These are phyloP conservation scores for Heliconius melpomene DNA, from an alignment of 1,140 invertebrate species.

Conservation along the genomic window DNA sequence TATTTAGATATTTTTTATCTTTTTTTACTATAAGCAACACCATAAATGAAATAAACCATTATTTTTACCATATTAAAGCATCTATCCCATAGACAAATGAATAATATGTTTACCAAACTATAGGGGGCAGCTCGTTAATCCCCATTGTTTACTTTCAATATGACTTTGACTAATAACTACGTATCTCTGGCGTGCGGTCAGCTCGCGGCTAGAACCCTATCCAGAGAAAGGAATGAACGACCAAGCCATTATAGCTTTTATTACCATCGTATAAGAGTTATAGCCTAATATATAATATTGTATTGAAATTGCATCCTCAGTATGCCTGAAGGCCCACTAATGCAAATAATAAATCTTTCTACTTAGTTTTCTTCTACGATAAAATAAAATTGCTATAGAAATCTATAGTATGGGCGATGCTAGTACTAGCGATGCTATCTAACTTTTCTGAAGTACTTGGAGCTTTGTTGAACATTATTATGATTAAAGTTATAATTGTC, in stretches of 20 bases:
- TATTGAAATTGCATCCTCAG: constrained; percentile 38
- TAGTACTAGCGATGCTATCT: background rate
- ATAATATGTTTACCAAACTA: constrained; percentile 36
- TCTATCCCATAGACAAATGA: constrained; percentile 32
- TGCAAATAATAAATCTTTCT: constrained; percentile 34
- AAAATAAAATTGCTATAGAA: background rate
- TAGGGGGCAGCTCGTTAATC: constrained; percentile 38
- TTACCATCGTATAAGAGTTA: background rate
- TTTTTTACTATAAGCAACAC: too few species aligned
- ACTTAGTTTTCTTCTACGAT: constrained; percentile 7
- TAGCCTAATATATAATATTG: constrained; percentile 15
- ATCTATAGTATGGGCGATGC: background rate
- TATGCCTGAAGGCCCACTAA: constrained; percentile 31
- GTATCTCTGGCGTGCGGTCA: constrained; percentile 46
- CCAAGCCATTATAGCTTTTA: constrained; percentile 26
- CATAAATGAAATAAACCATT: background rate
- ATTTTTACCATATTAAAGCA: background rate
- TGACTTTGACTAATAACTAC: constrained; percentile 52
- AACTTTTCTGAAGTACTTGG: background rate
- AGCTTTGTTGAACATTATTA: background rate
- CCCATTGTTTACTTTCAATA: constrained; percentile 49
- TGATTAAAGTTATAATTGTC: background rate
- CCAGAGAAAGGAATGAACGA: constrained; percentile 14
- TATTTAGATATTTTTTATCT: too few species aligned
- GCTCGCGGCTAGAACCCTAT: constrained; percentile 26